phyloP scores from a whole-genome alignment of 2,888 invertebrate species.

The Selenia dentaria region DNA sequence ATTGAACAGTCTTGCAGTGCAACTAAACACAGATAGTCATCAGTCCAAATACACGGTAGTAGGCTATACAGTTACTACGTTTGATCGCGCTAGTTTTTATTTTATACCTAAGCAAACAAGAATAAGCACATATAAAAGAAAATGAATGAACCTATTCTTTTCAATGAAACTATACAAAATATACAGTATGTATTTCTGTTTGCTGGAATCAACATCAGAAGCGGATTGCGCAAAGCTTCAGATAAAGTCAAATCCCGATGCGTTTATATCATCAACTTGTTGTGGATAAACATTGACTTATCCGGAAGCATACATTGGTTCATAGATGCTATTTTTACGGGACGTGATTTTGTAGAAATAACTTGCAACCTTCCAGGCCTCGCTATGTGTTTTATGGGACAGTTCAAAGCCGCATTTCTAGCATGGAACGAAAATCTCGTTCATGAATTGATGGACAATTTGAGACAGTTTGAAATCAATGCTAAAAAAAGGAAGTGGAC shows the following conservation, averaged over 20 bases:
- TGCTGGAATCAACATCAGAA: constrained; percentile 46
- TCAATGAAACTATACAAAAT: constrained; percentile 46
- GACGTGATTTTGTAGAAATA: constrained; percentile 44
- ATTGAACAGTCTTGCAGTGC: too few species aligned
- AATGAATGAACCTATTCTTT: constrained; percentile 19
- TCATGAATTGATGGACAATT: constrained; percentile 37
- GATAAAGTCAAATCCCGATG: constrained; percentile 30
- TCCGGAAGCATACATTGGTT: constrained; percentile 48
- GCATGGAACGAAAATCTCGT: constrained; percentile 37
- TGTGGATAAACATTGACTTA: constrained; percentile 46
- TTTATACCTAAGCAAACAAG: too few species aligned
- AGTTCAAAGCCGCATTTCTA: constrained; percentile 40
- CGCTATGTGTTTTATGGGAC: constrained; percentile 35
- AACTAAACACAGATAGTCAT: too few species aligned
- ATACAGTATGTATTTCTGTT: constrained; percentile 38
- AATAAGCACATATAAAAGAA: too few species aligned
- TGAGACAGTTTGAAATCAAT: constrained; percentile 43
- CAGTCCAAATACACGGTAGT: too few species aligned
- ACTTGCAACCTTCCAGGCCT: constrained; percentile 55
- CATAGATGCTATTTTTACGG: constrained; percentile 38
- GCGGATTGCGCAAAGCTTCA: constrained; percentile 27
- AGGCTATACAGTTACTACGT: too few species aligned
- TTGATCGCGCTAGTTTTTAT: too few species aligned
- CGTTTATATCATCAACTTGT: constrained; percentile 45
- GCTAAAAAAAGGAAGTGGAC: constrained; percentile 18